Evolutionary conservation across 2,797 vertebrate genomes (phyloP).

Genomic region (Phrynocephalus guinanensis): DNA sequence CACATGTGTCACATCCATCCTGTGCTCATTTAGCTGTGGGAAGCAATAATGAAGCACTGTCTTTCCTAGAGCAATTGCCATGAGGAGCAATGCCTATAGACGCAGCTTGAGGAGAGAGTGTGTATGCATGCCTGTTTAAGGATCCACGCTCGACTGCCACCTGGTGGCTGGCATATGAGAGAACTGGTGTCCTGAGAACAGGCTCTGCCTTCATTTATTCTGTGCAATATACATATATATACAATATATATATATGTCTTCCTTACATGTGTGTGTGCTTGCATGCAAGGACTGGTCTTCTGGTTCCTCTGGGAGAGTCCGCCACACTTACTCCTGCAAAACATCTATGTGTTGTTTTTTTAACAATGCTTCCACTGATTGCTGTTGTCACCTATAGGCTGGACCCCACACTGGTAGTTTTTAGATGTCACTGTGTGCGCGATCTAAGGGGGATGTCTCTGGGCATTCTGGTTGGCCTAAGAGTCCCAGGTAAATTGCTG

Average conservation of each 20-base stretch:
- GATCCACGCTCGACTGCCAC: conserved; percentile 14
- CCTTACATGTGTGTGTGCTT: not conserved
- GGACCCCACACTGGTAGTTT: conserved; percentile 20
- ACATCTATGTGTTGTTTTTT: conserved; percentile 5
- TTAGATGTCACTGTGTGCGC: conserved; percentile 11
- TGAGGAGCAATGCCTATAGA: not conserved
- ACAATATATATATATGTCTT: conserved; percentile 13
- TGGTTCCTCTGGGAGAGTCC: conserved; percentile 44
- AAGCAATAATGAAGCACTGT: not conserved
- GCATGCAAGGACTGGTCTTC: conserved; percentile 14
- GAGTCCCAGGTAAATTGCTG: conserved; percentile 13
- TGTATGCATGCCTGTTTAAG: not conserved
- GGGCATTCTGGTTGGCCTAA: not conserved
- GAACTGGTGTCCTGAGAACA: not conserved
- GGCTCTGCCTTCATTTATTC: not conserved
- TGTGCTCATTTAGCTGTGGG: not conserved
- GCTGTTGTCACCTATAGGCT: conserved; percentile 25
- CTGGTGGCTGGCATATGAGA: conserved; percentile 24
- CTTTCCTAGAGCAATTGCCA: not conserved
- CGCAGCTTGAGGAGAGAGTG: rapidly evolving
- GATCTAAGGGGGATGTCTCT: not conserved
- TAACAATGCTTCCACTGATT: conserved; percentile 22
- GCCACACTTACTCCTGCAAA: rapidly evolving
- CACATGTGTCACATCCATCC: not conserved
- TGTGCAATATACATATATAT: rapidly evolving